Conservation (phyloP, 2,888 invertebrate genomes). For the Lycaena phlaeas region DNA sequence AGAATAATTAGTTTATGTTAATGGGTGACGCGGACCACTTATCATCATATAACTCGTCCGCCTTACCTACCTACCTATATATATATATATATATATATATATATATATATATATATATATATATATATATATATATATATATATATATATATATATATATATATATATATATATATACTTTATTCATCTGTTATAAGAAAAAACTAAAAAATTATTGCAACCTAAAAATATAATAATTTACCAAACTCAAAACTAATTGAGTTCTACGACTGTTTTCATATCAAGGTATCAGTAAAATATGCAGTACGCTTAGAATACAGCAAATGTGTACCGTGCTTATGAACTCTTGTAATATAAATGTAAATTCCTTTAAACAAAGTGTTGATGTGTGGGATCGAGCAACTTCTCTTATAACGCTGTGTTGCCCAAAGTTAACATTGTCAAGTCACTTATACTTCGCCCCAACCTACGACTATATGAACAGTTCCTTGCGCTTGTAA, state of each 20-base stretch:
- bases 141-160: too few species aligned
- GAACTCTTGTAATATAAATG: constrained; percentile 11
- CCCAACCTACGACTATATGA: not conserved
- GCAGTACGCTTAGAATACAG: not conserved
- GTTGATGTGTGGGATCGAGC: constrained; percentile 7
- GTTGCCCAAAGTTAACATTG: constrained; percentile 6
- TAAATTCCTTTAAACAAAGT: constrained; percentile 11
- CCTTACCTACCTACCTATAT: too few species aligned
- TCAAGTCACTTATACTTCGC: constrained; percentile 2
- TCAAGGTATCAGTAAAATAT: not conserved
- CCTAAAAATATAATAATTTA: too few species aligned
- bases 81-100: too few species aligned
- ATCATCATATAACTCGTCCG: too few species aligned
- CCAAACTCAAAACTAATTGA: not conserved
- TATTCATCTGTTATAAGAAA: too few species aligned
- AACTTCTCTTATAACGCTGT: constrained; percentile 10
- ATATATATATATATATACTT: too few species aligned
- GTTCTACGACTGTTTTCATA: not conserved
- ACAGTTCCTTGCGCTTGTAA: constrained; percentile 5
- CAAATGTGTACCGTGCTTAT: not conserved
- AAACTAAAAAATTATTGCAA: too few species aligned
- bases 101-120: too few species aligned
- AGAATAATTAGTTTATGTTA: too few species aligned
- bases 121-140: too few species aligned
- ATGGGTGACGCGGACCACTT: too few species aligned